A percentile compares a stretch with the other conserved stretches of the same genome.
Conservation (phyloP, 2,888 invertebrate species). For the Augochlorella aurata region DNA sequence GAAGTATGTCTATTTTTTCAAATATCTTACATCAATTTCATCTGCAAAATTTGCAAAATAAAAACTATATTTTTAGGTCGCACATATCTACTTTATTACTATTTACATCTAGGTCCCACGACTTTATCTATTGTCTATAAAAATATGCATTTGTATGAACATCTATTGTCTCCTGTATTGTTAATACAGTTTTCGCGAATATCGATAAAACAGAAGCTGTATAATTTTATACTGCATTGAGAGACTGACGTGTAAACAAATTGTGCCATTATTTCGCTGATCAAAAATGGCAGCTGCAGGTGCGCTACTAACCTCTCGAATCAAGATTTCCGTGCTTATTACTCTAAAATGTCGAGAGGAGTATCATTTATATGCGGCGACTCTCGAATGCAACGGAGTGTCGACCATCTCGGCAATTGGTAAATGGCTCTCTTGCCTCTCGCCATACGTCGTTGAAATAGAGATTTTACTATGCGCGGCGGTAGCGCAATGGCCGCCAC, state of each 20-base stretch:
- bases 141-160: too few relatives aligned
- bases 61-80: too few relatives aligned
- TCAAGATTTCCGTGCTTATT: conserved; percentile 58
- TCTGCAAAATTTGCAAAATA: too few relatives aligned
- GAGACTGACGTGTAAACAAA: neutral
- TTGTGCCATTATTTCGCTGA: neutral
- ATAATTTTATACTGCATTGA: neutral
- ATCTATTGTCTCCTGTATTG: too few relatives aligned
- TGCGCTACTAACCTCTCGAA: conserved; percentile 38
- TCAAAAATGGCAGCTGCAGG: conserved; percentile 22
- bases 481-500: neutral
- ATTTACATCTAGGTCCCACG: too few relatives aligned
- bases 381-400: conserved; percentile 61
- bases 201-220: neutral
- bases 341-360: conserved; percentile 57
- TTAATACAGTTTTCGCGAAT: neutral
- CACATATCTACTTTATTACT: too few relatives aligned
- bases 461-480: conserved; percentile 49
- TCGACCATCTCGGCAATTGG: conserved; percentile 63
- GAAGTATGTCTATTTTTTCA: too few relatives aligned
- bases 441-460: conserved; percentile 47
- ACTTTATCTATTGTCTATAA: too few relatives aligned
- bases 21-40: too few relatives aligned
- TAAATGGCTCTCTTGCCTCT: conserved; percentile 67
- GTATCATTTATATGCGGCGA: conserved; percentile 66